Evolutionary conservation across 2,797 vertebrate genomes (phyloP).

Genomic region (Garrulus glandarius): DNA sequence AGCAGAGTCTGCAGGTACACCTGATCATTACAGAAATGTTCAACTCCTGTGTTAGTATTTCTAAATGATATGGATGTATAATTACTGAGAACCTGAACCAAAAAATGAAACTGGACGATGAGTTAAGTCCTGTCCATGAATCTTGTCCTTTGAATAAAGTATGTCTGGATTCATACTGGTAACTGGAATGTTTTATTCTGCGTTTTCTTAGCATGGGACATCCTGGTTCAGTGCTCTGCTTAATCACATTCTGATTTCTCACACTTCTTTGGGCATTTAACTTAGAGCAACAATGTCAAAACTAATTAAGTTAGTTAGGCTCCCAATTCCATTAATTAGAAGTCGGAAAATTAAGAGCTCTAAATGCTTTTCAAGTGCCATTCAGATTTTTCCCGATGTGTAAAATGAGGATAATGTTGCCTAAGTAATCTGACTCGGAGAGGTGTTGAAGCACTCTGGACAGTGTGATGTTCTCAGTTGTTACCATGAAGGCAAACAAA

Average conservation of each 20-base stretch:
- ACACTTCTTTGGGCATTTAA: background rate
- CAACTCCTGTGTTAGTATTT: background rate
- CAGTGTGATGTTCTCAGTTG: background rate
- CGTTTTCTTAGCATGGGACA: background rate
- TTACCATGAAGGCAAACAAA: background rate
- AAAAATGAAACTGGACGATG: background rate
- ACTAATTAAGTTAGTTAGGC: background rate
- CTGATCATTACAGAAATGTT: background rate
- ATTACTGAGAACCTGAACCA: background rate
- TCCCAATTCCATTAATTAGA: background rate
- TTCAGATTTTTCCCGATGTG: background rate
- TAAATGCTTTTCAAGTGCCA: background rate
- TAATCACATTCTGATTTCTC: background rate
- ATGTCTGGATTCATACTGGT: background rate
- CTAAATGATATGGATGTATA: background rate
- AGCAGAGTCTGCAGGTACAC: background rate
- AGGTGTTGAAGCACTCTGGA: background rate
- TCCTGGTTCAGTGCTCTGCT: background rate
- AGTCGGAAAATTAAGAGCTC: background rate
- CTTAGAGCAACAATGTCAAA: background rate
- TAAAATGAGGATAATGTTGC: background rate
- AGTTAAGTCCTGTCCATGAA: background rate
- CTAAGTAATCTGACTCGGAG: background rate
- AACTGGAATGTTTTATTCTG: background rate
- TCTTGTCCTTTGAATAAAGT: constrained; percentile 40